A percentile compares a stretch with the other conserved stretches of the same genome.
Evolutionary conservation across 2,113 vertebrate species (phyloP).

Genomic region (Zapus hudsonius): DNA sequence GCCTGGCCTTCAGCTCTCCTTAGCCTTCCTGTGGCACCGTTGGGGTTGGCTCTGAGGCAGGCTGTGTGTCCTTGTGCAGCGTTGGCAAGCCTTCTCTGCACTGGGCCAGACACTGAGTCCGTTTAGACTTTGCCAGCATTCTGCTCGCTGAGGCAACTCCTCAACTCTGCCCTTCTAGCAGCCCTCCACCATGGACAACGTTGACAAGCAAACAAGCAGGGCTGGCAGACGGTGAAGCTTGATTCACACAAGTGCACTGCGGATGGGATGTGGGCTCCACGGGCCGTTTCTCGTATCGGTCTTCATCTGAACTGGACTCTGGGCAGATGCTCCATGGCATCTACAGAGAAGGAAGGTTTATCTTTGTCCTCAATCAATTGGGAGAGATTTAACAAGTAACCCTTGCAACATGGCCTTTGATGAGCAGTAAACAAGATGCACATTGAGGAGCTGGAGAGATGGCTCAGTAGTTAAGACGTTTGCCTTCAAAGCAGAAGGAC

Average conservation of each 20-base stretch:
- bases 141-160: not conserved
- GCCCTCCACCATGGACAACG: not conserved
- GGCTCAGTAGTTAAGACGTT: too few relatives aligned
- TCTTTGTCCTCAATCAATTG: slow-evolving; percentile 7
- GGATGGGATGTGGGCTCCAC: not conserved
- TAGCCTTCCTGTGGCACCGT: slow-evolving; percentile 36
- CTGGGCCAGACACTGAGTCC: not conserved
- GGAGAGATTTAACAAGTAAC: slow-evolving; percentile 5
- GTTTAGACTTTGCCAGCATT: not conserved
- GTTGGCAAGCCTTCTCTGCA: not conserved
- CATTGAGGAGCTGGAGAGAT: too few relatives aligned
- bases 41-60: not conserved
- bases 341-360: not conserved
- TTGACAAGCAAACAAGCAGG: not conserved
- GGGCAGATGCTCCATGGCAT: not conserved
- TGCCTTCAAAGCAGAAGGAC: too few relatives aligned
- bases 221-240: not conserved
- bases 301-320: not conserved
- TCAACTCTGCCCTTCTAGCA: not conserved
- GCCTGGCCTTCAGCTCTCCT: slow-evolving; percentile 10
- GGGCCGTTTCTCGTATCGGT: not conserved
- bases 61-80: not conserved
- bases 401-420: not conserved
- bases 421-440: not conserved
- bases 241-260: not conserved